Evolutionary conservation across 2,797 vertebrate species (phyloP), one percentile per base, ranked within the genome.

Genomic region (Coranthus polyacanthus): DNA sequence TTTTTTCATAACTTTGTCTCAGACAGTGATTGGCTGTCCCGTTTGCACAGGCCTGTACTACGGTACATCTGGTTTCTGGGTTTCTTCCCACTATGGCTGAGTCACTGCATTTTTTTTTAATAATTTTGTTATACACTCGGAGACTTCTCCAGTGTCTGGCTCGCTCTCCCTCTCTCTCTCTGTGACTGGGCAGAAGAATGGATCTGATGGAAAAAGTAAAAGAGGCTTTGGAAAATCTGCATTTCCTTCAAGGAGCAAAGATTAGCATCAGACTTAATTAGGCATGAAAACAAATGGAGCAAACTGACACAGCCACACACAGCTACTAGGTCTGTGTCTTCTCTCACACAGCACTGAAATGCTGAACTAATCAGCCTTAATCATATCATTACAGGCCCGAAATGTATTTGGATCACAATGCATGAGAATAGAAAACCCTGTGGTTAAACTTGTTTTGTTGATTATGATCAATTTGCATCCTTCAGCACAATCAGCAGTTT

Each of bases 361-460:
- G 76, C 72, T 76, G 59, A 29, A 42, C 60, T 82, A 84, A 85
- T 87, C 72, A 77, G 52, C 44, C 45, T 57, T 78, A 81, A 80
- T 76, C 44, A 57, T 53, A n/a, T 58, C 56, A 84, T 86, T 66
- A 81, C 45, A 21, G 4, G 11, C 8, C 1, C 11, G 13, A 38
- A n/a, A 38, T 13, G 6, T 6, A 18, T 32, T 32, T 46, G 42
- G 65, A 36, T 70, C 8, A 59, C 5, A 16, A 38, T 21, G 26
- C 12, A 46, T 44, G 21, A 9, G 29, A 12, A 44, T 24, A 26
- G 32, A 38, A 52, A 65, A 49, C 6, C 18, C 54, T 68, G 53
- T 0, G 0, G 17, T 58, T 60, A 1, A 49, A 51, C 8, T 10
- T n/a, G 16, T 46, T 21, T 52, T n/a, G 12, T 39, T 56, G 42